Base-by-base conservation (phyloP, 1,140 invertebrate species). In the Orussus abietinus region DNA sequence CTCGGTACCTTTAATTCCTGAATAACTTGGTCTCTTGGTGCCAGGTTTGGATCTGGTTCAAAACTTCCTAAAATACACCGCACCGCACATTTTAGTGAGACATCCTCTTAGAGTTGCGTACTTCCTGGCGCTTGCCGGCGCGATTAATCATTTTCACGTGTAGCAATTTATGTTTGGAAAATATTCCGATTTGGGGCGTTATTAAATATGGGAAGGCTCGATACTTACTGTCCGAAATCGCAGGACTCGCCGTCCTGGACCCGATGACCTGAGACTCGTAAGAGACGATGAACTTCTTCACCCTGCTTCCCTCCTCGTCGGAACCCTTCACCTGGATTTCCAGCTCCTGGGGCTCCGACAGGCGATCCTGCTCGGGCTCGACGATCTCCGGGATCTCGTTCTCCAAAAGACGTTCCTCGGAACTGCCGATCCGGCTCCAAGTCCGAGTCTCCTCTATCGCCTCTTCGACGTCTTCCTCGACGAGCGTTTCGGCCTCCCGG, bases 1-100 rank as follows among this genome's bases (percentile, higher is more conserved):
- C n/a, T 46, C 45, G 39, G 42, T 74, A 74, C 71, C 69, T 72
- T 62, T 18, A 74, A 47, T 50, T 72, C 71, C 46, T 74, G 64
- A 56, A 74, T 71, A 45, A 74, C 57, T 65, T 74, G 69, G 42
- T 71, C 66, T 62, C 68, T 62, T 39, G 65, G 59, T 14, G 60
- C 46, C 45, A 72, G 53, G 52, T 70, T 72, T 49, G 67, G 62
- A 47, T 74, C 67, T 42, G 66, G 54, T 61, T 74, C 68, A 53
- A 65, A 72, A 62, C 63, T 66, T 50, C 57, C 66, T 69, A 66
- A 15, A 69, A 66, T 59, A 40, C 29, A 51, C 42, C 38, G 9
- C 0, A 9, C 11, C 6, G 15, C 11, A 7, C 11, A 19, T 15
- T 9, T 33, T 33, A 11, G 14, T 11, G 9, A n/a, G n/a, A n/a